Conservation (phyloP, 2,797 vertebrate species). For the Pseudomugil tenellus region DNA sequence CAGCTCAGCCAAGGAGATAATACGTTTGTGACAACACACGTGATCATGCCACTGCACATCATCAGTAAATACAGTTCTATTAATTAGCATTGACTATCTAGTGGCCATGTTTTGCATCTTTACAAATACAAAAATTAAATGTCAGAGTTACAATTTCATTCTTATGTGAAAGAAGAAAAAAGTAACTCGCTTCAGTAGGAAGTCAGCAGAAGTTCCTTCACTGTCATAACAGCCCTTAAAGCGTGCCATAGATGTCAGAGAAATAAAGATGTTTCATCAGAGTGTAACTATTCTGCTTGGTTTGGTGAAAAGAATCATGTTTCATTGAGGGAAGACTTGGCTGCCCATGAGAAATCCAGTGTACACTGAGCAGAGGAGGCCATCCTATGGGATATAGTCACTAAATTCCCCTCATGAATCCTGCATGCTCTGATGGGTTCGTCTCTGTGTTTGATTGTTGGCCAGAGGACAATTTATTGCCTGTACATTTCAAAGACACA, state of each 20-base stretch:
- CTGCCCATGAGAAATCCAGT: slow-evolving; percentile 52
- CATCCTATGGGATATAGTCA: slow-evolving; percentile 51
- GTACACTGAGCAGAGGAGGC: slow-evolving; percentile 43
- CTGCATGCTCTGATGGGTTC: slow-evolving; percentile 48
- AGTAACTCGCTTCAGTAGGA: slow-evolving; percentile 19
- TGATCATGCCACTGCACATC: slow-evolving; percentile 6
- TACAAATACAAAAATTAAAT: slow-evolving; percentile 9
- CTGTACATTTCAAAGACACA: slow-evolving; percentile 37
- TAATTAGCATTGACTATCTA: slow-evolving; percentile 9
- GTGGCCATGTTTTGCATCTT: background rate
- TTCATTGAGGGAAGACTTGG: slow-evolving; percentile 55
- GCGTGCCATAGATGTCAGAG: slow-evolving; percentile 50
- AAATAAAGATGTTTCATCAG: slow-evolving; percentile 65
- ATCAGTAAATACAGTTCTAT: slow-evolving; percentile 11
- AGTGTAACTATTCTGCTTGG: slow-evolving; percentile 46
- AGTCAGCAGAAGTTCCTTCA: slow-evolving; percentile 28
- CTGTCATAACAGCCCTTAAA: slow-evolving; percentile 51
- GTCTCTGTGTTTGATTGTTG: slow-evolving; percentile 44
- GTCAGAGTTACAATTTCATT: slow-evolving; percentile 11
- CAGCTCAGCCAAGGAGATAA: slow-evolving; percentile 14
- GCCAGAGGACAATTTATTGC: slow-evolving; percentile 40
- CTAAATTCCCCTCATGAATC: slow-evolving; percentile 60
- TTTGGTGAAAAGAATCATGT: slow-evolving; percentile 50
- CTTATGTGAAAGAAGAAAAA: slow-evolving; percentile 13
- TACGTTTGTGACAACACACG: slow-evolving; percentile 30